phyloP scores from a whole-genome alignment of 2,888 invertebrate species.

The Amphipyra berbera region DNA sequence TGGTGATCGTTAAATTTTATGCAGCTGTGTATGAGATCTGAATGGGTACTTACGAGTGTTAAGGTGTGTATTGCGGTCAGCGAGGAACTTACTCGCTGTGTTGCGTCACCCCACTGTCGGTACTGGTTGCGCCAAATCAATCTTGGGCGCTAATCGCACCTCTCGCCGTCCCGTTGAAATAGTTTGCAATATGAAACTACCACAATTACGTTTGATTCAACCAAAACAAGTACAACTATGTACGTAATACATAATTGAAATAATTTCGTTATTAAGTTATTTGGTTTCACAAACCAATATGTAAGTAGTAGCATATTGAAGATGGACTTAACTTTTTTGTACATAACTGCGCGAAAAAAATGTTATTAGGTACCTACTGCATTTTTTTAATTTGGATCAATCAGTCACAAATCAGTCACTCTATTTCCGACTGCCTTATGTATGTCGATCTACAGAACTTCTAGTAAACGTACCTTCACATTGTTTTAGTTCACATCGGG shows the following conservation, averaged over 20 bases:
- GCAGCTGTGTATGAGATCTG: slow-evolving; percentile 65
- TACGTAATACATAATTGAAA: slow-evolving; percentile 39
- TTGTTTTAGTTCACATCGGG: slow-evolving; percentile 79
- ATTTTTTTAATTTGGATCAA: too few species aligned
- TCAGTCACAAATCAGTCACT: too few species aligned
- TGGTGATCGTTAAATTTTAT: slow-evolving; percentile 61
- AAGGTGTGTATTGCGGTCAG: slow-evolving; percentile 79
- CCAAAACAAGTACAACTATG: slow-evolving; percentile 57
- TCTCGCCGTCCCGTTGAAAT: slow-evolving; percentile 70
- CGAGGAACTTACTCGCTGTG: slow-evolving; percentile 67
- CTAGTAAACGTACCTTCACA: slow-evolving; percentile 5
- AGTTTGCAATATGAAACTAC: slow-evolving; percentile 66
- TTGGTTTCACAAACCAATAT: slow-evolving; percentile 18
- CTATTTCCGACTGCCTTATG: too few species aligned
- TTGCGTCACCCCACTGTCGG: slow-evolving; percentile 73
- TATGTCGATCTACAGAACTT: background rate
- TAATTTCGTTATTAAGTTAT: slow-evolving; percentile 27
- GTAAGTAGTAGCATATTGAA: slow-evolving; percentile 13
- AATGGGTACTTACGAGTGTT: slow-evolving; percentile 69
- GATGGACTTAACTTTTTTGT: slow-evolving; percentile 16
- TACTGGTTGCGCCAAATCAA: slow-evolving; percentile 83
- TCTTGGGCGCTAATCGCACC: slow-evolving; percentile 77
- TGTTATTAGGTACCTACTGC: too few species aligned
- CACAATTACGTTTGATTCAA: slow-evolving; percentile 52
- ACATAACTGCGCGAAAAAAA: background rate